These are phyloP conservation scores for Scaptomyza polygonia DNA, from an alignment of 2,888 invertebrate genomes.

Conservation along the genomic window DNA sequence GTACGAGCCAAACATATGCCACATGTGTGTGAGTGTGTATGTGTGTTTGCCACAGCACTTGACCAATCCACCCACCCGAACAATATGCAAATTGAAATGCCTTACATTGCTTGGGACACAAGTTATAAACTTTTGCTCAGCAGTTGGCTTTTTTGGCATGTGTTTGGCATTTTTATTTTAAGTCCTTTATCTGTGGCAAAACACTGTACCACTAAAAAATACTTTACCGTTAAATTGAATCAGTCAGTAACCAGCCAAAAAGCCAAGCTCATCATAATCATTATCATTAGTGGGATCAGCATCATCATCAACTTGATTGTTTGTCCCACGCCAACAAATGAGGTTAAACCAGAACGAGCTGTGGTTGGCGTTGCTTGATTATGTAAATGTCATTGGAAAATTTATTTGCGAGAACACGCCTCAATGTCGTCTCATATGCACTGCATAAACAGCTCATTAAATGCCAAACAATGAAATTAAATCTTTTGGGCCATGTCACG, in stretches of 20 bases:
- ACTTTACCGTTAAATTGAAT: slow-evolving; percentile 59
- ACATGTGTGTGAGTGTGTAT: slow-evolving; percentile 2
- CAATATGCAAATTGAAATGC: slow-evolving; percentile 71
- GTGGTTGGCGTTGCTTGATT: too few species aligned
- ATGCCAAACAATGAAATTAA: slow-evolving; percentile 16
- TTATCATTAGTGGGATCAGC: slow-evolving; percentile 9
- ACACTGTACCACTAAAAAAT: slow-evolving; percentile 51
- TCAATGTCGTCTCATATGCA: slow-evolving; percentile 34
- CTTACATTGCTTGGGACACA: slow-evolving; percentile 17
- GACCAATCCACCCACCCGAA: slow-evolving; percentile 16
- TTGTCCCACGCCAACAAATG: slow-evolving; percentile 37
- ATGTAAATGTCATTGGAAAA: slow-evolving; percentile 65
- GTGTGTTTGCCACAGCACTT: slow-evolving; percentile 5
- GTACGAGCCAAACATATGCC: slow-evolving; percentile 64
- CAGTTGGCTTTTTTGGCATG: slow-evolving; percentile 12
- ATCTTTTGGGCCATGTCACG: slow-evolving; percentile 33
- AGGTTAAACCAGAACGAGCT: slow-evolving; percentile 39
- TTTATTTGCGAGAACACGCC: slow-evolving; percentile 66
- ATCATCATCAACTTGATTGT: slow-evolving; percentile 8
- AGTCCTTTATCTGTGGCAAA: slow-evolving; percentile 74
- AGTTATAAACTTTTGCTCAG: slow-evolving; percentile 23
- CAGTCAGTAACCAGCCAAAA: slow-evolving; percentile 44
- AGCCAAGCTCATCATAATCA: slow-evolving; percentile 41
- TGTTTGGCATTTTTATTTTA: too few species aligned
- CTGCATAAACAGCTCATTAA: slow-evolving; percentile 77